phyloP scores from a whole-genome alignment of 2,113 vertebrate genomes.

The Crotalus helleri region DNA sequence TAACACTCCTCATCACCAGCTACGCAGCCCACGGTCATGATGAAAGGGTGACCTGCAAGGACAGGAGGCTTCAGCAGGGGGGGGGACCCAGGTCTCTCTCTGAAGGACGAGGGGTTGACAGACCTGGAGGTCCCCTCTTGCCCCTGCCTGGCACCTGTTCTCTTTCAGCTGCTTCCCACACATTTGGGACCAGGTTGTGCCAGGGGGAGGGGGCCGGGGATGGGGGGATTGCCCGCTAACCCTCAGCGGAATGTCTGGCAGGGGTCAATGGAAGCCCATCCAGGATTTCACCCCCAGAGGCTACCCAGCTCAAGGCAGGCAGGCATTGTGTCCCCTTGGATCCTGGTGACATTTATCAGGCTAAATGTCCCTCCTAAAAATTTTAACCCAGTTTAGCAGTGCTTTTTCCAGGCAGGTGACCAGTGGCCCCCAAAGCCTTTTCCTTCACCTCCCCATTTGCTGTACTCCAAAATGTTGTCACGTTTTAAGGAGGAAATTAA shows the following conservation, averaged over 20 bases:
- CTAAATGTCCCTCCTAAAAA: background rate
- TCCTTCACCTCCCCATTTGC: too few species aligned
- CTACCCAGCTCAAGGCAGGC: background rate
- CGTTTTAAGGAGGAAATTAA: background rate
- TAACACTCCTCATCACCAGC: slow-evolving; percentile 91
- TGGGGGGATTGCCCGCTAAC: background rate
- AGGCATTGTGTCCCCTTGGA: background rate
- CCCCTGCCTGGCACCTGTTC: background rate
- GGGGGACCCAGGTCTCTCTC: background rate
- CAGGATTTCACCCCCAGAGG: background rate
- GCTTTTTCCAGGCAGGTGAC: background rate
- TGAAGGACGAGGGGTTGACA: background rate
- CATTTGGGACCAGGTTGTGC: background rate
- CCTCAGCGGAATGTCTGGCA: background rate
- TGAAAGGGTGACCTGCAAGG: slow-evolving; percentile 85
- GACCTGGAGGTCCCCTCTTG: background rate
- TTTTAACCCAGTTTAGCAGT: background rate
- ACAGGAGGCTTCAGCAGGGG: background rate
- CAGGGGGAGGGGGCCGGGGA: background rate
- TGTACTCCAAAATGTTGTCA: background rate
- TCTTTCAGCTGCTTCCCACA: background rate
- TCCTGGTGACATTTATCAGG: background rate
- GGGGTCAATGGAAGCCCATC: background rate
- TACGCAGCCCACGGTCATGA: slow-evolving; percentile 93
- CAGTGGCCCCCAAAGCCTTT: background rate